These are phyloP conservation scores for Megalurothrips usitatus DNA, from an alignment of 2,888 invertebrate species.

Conservation along the genomic window DNA sequence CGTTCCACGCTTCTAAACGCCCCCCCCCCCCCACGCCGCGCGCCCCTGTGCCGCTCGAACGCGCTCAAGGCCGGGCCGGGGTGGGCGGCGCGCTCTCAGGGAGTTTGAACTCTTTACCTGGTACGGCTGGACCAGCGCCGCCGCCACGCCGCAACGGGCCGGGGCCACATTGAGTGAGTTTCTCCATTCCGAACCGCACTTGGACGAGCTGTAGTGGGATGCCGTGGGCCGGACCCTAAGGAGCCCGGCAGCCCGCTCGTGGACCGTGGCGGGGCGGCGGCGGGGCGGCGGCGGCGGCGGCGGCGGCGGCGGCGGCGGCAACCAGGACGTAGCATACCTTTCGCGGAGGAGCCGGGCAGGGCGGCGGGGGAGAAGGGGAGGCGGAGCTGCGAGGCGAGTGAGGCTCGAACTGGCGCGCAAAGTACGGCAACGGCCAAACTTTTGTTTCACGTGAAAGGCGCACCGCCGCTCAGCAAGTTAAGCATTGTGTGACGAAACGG, in stretches of 20 bases:
- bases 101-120: constrained; percentile 1
- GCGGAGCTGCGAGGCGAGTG: no score
- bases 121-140: no score
- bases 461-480: constrained; percentile 20
- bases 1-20: neutral
- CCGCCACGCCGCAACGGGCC: neutral
- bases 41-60: neutral
- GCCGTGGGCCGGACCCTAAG: neutral
- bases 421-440: constrained; percentile 16
- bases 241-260: neutral
- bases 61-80: neutral
- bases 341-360: neutral
- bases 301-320: neutral
- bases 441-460: constrained; percentile 24
- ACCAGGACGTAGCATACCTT: neutral
- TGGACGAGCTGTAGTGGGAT: neutral
- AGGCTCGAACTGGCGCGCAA: constrained; percentile 22
- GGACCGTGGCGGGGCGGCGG: neutral
- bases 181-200: constrained; percentile 24
- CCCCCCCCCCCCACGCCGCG: no score
- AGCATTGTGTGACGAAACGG: constrained; percentile 24
- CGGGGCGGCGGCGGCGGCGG: neutral
- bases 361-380: neutral
- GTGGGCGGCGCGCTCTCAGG: neutral
- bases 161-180: constrained; percentile 21